Conservation (phyloP, 1,140 invertebrate genomes). For the Tetraneura akinire region DNA sequence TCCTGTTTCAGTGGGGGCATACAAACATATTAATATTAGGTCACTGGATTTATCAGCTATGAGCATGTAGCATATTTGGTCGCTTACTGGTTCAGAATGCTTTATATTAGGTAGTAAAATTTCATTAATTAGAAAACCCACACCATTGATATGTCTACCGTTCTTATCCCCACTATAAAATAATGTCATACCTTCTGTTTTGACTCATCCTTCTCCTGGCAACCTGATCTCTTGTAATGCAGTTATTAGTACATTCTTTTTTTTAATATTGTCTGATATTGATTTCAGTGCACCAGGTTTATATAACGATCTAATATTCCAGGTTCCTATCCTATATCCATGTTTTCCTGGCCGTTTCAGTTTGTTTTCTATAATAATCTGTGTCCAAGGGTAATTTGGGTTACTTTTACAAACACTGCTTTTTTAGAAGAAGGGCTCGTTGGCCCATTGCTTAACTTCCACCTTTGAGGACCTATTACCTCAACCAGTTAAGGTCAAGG, state of each 20-base stretch:
- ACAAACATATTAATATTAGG: neutral
- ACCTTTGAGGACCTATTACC: neutral
- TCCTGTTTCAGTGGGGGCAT: neutral
- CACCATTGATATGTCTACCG: no score
- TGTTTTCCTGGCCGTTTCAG: neutral
- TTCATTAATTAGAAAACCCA: neutral
- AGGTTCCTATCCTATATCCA: neutral
- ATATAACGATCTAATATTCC: neutral
- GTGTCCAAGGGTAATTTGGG: neutral
- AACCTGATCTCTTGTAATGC: neutral
- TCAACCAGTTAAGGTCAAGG: neutral
- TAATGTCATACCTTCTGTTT: neutral
- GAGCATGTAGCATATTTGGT: neutral
- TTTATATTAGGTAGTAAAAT: neutral
- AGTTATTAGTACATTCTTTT: neutral
- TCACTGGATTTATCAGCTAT: neutral
- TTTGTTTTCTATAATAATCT: neutral
- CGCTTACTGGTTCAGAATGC: neutral
- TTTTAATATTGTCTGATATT: no score
- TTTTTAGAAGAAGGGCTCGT: slow-evolving; percentile 15
- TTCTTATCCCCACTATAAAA: neutral
- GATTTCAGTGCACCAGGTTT: neutral
- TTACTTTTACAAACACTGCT: neutral
- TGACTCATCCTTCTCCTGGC: neutral
- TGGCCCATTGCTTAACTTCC: neutral